A percentile compares a stretch with the other conserved stretches of the same genome.
These are phyloP conservation scores for Cylindroiulus punctatus DNA, from an alignment of 2,888 invertebrate genomes.

Conservation along the genomic window DNA sequence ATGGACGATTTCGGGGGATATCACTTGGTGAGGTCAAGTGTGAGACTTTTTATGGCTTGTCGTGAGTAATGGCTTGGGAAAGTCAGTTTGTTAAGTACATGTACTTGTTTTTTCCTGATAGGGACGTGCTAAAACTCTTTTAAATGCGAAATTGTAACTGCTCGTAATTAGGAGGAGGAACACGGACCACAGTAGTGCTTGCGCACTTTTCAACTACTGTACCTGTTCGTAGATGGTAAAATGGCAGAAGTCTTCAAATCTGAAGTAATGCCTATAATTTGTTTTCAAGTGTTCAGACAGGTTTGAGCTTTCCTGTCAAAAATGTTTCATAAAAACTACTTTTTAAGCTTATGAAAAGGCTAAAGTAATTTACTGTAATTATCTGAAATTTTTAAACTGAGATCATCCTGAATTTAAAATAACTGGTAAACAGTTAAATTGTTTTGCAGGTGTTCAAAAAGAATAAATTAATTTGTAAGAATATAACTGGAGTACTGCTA, in stretches of 20 bases:
- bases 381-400: no score
- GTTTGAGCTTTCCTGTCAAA: no score
- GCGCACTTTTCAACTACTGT: not conserved
- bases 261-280: no score
- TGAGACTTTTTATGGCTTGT: not conserved
- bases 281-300: no score
- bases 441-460: no score
- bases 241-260: not conserved
- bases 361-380: no score
- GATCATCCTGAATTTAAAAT: no score
- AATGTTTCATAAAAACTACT: no score
- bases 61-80: not conserved
- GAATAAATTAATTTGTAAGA: no score
- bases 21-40: constrained; percentile 27
- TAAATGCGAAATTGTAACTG: constrained; percentile 27
- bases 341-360: no score
- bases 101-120: not conserved
- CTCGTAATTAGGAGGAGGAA: not conserved
- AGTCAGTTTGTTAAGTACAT: constrained; percentile 16
- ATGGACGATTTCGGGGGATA: not conserved
- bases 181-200: not conserved
- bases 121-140: not conserved
- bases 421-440: no score
- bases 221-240: not conserved
- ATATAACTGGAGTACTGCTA: no score